Percentiles rank a stretch among this genome's conserved stretches.
Conservation (phyloP, 37 sponge, comb jelly and placozoan species). For the Amphimedon queenslandica region DNA sequence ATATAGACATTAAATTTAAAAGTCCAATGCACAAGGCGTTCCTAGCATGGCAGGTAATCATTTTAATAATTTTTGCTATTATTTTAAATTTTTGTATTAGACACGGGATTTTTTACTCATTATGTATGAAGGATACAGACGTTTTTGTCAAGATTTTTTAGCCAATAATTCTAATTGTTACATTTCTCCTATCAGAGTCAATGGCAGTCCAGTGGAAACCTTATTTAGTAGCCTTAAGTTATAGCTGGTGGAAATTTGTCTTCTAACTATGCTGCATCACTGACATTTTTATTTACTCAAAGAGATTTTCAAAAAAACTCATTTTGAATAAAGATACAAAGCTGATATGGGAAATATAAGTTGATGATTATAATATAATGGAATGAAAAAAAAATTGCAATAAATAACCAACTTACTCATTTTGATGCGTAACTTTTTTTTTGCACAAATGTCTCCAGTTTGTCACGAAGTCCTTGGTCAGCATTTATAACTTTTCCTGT, state of each 20-base stretch:
- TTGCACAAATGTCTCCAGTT: conserved; percentile 2
- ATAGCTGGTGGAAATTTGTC: conserved; percentile 22
- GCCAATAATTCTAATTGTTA: background rate
- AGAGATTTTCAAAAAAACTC: background rate
- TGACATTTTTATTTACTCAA: background rate
- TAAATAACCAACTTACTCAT: background rate
- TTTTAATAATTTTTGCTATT: background rate
- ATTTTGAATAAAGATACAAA: background rate
- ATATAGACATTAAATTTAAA: conserved; percentile 5
- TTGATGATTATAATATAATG: background rate
- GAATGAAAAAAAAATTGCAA: background rate
- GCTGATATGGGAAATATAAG: background rate
- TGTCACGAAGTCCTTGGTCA: conserved; percentile 6
- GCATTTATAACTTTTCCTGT: conserved; percentile 15
- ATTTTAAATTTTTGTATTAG: background rate
- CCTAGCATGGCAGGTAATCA: conserved; percentile 11
- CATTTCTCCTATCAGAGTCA: conserved; percentile 3
- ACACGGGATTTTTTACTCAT: conserved; percentile 13
- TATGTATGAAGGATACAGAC: conserved; percentile 17
- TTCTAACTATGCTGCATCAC: conserved; percentile 17
- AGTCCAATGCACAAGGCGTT: conserved; percentile 5
- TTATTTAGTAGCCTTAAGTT: conserved; percentile 21
- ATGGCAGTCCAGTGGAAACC: background rate
- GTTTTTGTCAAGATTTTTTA: conserved; percentile 9
- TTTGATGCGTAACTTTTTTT: background rate